Evolutionary conservation across 2,888 invertebrate species (phyloP), one percentile per base, ranked within the genome.

Genomic region (Protodeltote pygarga): DNA sequence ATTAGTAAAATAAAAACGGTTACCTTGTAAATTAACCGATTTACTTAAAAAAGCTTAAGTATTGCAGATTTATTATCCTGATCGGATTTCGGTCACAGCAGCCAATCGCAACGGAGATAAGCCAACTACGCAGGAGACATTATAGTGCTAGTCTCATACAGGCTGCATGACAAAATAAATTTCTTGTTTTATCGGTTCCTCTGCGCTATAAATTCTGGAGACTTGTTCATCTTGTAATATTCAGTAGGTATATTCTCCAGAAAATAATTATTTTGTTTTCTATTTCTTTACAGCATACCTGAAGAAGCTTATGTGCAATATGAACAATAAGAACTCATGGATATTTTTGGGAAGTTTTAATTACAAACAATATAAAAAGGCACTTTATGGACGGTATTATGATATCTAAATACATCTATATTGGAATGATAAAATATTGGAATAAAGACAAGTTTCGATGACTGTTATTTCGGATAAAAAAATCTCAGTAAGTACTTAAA

Each of bases 281-380:
- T 27, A 21, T 47, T 45, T 35, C 53, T 38, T 71, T 68, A 31
- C 71, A 80, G 78, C 31, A 38, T 68, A 34, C 62, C 67, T 0
- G 77, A 68, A 39, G 62, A 77, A 40, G 41, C 50, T 2, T 71
- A 42, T 38, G 35, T 37, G 40, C 47, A 54, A 46, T 48, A 63
- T 38, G 61, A 64, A 64, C 55, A 61, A 61, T 71, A 68, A 65
- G n/a, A 59, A 52, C 62, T 44, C 57, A 32, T 16, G 14, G 35
- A 38, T 48, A 51, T 6, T 59, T 48, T 25, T 39, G 35, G 46
- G 10, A 34, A 37, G n/a, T 34, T 57, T 48, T 60, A 41, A 63
- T 61, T 44, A 53, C 31, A 61, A 53, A 54, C 35, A 42, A 34
- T 57, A 52, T 19, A 59, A 65, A 60, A 65, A 66, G 66, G 68